Conservation (phyloP, 2,113 vertebrate genomes). For the Accipiter cooperii region DNA sequence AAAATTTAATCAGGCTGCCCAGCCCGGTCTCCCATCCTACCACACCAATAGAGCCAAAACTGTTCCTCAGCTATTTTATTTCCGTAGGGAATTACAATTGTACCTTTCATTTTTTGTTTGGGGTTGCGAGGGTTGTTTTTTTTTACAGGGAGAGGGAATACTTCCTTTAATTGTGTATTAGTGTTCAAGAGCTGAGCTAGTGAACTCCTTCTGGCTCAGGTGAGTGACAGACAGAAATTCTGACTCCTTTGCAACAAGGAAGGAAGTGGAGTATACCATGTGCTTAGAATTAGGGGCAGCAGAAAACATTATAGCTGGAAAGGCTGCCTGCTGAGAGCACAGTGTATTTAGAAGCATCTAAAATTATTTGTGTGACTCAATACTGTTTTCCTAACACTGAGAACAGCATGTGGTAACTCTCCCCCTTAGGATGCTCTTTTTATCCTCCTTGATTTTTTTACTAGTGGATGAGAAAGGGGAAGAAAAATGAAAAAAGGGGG, state of each 20-base stretch:
- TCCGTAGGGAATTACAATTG: neutral
- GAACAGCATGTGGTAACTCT: conserved; percentile 39
- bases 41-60: neutral
- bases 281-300: conserved; percentile 29
- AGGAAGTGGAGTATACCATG: neutral
- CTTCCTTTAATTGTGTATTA: neutral
- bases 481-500: neutral
- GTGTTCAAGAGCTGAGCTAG: neutral
- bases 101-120: neutral
- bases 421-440: conserved; percentile 44
- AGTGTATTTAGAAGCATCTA: conserved; percentile 45
- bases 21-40: neutral
- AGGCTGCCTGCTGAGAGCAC: conserved; percentile 29
- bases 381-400: conserved; percentile 29
- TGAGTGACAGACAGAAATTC: conserved; percentile 1
- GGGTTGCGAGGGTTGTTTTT: neutral
- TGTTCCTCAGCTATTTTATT: neutral
- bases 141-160: neutral
- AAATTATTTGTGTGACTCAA: conserved; percentile 56
- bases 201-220: neutral
- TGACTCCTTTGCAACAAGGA: conserved; percentile 7
- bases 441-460: neutral
- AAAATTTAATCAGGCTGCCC: neutral
- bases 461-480: neutral
- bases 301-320: conserved; percentile 10